Conservation (phyloP, 2,113 vertebrate species). For the Chloropsis hardwickii region DNA sequence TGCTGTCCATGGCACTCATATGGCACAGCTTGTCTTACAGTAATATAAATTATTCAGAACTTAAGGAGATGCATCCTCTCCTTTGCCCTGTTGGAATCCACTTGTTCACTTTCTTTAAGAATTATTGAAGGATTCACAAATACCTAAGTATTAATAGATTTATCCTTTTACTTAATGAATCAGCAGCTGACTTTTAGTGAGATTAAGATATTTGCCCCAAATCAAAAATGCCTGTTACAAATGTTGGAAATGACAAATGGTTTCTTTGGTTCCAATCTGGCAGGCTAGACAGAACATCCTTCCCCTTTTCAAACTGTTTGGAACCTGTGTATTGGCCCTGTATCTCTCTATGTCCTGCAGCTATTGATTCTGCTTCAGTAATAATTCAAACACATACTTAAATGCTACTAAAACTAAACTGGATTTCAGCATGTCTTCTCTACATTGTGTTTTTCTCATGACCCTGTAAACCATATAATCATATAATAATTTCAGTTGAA, state of each 20-base stretch:
- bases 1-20: rapidly evolving
- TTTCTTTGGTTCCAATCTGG: neutral
- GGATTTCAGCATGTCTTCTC: neutral
- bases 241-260: neutral
- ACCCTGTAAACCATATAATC: neutral
- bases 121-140: neutral
- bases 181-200: neutral
- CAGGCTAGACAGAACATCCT: neutral
- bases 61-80: neutral
- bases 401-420: neutral
- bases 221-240: neutral
- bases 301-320: neutral
- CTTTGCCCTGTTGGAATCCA: neutral
- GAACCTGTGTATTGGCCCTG: neutral
- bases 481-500: neutral
- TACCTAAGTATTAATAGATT: neutral
- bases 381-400: neutral
- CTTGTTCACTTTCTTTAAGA: neutral
- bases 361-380: neutral
- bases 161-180: neutral
- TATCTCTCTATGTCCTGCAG: neutral
- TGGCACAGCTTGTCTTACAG: neutral
- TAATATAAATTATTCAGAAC: neutral
- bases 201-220: neutral
- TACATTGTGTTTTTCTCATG: neutral